Evolutionary conservation across 2,113 vertebrate species (phyloP).

Genomic region (Labrus mixtus): DNA sequence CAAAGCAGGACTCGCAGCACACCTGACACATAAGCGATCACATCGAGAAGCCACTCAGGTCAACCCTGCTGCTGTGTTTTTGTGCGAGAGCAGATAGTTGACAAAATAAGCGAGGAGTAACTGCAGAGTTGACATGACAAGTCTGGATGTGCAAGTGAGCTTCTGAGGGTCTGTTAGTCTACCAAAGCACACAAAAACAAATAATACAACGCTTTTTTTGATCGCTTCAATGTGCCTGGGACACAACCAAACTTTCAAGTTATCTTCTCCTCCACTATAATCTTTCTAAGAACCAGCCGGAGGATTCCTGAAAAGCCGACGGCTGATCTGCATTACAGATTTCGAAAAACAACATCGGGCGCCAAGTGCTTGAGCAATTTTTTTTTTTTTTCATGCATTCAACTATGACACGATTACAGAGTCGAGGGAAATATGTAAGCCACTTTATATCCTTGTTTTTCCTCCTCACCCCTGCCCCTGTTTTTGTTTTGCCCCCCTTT

Average conservation of each 20-base stretch:
- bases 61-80: constrained; percentile 21
- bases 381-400: constrained; percentile 13
- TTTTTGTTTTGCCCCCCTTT: not conserved
- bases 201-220: not conserved
- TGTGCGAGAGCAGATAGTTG: not conserved
- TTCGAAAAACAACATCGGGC: constrained; percentile 63
- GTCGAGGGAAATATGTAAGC: constrained; percentile 33
- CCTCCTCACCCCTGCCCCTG: not conserved
- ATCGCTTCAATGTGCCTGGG: constrained; percentile 25
- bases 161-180: constrained; percentile 6
- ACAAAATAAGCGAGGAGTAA: constrained; percentile 2
- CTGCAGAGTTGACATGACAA: not conserved
- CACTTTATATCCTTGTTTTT: constrained; percentile 20
- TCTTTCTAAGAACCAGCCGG: constrained; percentile 66
- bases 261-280: not conserved
- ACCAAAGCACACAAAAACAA: constrained; percentile 24
- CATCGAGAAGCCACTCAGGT: constrained; percentile 7
- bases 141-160: not conserved
- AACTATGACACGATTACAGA: constrained; percentile 29
- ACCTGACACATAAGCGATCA: constrained; percentile 4
- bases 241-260: not conserved
- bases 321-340: constrained; percentile 25
- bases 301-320: constrained; percentile 68
- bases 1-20: constrained; percentile 20
- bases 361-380: constrained; percentile 47